A percentile compares a stretch with the other conserved stretches of the same genome.
Conservation (phyloP, 2,797 vertebrate genomes). For the Miichthys miiuy region DNA sequence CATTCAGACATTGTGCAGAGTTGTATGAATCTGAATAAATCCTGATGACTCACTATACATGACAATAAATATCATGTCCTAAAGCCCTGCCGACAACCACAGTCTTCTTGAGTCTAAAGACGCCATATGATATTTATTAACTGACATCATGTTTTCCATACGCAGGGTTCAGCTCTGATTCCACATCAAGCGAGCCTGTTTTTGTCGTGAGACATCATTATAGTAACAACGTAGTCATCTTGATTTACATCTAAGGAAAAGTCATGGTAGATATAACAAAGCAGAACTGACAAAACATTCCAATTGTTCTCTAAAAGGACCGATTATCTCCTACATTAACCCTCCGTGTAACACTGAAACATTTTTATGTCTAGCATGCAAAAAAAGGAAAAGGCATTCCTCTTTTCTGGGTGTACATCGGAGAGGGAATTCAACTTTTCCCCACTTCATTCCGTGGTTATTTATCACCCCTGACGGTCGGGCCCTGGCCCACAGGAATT, state of each 20-base stretch:
- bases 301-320: slow-evolving; percentile 50
- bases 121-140: slow-evolving; percentile 65
- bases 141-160: slow-evolving; percentile 72
- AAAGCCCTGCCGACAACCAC: slow-evolving; percentile 59
- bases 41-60: slow-evolving; percentile 62
- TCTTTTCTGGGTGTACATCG: slow-evolving; percentile 46
- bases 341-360: slow-evolving; percentile 26
- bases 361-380: slow-evolving; percentile 28
- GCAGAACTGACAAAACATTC: slow-evolving; percentile 64
- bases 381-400: slow-evolving; percentile 23
- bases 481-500: slow-evolving; percentile 82
- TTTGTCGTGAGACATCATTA: slow-evolving; percentile 44
- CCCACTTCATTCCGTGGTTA: slow-evolving; percentile 76
- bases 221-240: slow-evolving; percentile 51
- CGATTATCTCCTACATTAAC: slow-evolving; percentile 59
- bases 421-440: slow-evolving; percentile 63
- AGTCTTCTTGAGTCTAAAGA: slow-evolving; percentile 59
- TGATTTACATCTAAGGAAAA: slow-evolving; percentile 63
- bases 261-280: slow-evolving; percentile 66
- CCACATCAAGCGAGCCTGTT: slow-evolving; percentile 57
- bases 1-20: slow-evolving; percentile 38
- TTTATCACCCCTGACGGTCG: slow-evolving; percentile 77
- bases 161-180: slow-evolving; percentile 51
- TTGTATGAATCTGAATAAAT: slow-evolving; percentile 32
- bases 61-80: slow-evolving; percentile 65